A percentile compares a stretch with the other conserved stretches of the same genome.
Evolutionary conservation across 2,888 invertebrate genomes (phyloP).

Genomic region (Tetrapedia diversipes): DNA sequence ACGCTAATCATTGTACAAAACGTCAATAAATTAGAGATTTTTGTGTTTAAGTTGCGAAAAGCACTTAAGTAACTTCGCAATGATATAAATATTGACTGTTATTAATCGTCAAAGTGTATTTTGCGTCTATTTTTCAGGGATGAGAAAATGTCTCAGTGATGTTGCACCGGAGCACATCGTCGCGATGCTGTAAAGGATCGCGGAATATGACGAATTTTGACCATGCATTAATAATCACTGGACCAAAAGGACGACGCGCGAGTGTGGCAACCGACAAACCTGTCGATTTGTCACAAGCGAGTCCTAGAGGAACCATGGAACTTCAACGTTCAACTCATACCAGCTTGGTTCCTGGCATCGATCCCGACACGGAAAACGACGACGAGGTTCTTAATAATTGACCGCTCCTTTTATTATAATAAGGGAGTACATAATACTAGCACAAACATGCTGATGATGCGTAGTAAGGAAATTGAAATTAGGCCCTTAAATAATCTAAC

Average conservation of each 20-base stretch:
- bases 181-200: conserved; percentile 87
- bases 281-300: conserved; percentile 78
- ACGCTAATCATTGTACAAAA: too few relatives aligned
- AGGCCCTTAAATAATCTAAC: too few relatives aligned
- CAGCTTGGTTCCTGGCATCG: conserved; percentile 86
- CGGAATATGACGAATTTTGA: conserved; percentile 87
- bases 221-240: conserved; percentile 77
- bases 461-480: too few relatives aligned
- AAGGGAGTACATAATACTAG: background rate
- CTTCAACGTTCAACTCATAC: conserved; percentile 86
- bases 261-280: conserved; percentile 80
- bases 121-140: conserved; percentile 58
- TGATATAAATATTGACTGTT: background rate
- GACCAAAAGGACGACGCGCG: conserved; percentile 78
- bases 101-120: too few relatives aligned
- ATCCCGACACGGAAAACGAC: conserved; percentile 83
- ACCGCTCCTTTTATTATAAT: background rate
- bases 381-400: conserved; percentile 73
- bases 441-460: background rate
- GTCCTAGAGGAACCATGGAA: conserved; percentile 73
- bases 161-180: conserved; percentile 88
- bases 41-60: too few relatives aligned
- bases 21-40: too few relatives aligned
- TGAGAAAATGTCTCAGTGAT: conserved; percentile 80
- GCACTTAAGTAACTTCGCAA: conserved; percentile 4